phyloP scores from a whole-genome alignment of 2,113 vertebrate species.

The Oryctolagus cuniculus region DNA sequence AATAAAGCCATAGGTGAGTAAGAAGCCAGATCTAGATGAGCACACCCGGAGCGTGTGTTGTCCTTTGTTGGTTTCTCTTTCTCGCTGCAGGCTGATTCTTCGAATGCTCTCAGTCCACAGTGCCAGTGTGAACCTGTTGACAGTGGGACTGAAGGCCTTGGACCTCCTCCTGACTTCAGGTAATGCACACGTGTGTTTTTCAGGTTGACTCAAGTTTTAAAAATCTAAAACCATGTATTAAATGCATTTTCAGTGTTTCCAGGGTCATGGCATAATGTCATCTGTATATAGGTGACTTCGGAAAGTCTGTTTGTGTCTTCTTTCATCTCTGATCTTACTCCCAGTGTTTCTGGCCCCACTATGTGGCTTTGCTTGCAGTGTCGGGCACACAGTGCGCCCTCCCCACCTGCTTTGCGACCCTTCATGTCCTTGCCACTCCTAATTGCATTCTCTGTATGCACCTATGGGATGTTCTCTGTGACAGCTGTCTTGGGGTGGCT shows the following conservation, averaged over 20 bases:
- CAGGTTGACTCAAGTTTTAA: neutral
- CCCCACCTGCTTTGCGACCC: neutral
- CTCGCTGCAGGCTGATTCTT: constrained; percentile 92
- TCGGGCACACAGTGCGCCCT: neutral
- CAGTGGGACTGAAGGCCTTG: constrained; percentile 91
- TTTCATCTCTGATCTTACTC: neutral
- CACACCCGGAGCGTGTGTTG: neutral
- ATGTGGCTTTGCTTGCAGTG: neutral
- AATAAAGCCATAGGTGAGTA: neutral
- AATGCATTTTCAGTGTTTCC: neutral
- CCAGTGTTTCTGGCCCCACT: neutral
- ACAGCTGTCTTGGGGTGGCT: neutral
- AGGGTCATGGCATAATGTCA: neutral
- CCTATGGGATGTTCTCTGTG: neutral
- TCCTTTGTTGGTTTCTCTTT: neutral
- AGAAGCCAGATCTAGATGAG: neutral
- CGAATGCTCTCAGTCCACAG: constrained; percentile 91
- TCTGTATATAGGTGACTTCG: neutral
- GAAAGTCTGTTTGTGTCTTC: constrained; percentile 8
- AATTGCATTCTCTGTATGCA: neutral
- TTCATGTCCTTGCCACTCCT: neutral
- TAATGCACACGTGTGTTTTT: constrained; percentile 78
- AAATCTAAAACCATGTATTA: neutral
- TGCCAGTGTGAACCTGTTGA: constrained; percentile 87
- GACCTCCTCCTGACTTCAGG: constrained; percentile 94